Evolutionary conservation across 2,797 vertebrate species (phyloP), one percentile per base, ranked within the genome.

Genomic region (Sebastes goodei): DNA sequence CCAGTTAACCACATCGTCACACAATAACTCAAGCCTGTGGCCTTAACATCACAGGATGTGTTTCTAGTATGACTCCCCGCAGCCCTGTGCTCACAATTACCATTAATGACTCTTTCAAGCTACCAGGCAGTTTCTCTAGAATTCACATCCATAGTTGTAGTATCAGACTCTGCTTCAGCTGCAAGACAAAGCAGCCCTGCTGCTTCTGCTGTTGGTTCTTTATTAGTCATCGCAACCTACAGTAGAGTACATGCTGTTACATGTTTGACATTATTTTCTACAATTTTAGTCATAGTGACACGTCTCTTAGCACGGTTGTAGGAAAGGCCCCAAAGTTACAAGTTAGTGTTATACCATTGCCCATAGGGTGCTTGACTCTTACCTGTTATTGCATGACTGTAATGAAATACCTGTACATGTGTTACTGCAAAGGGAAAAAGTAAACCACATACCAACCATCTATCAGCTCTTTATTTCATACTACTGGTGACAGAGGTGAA

Each of bases 51-150:
- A 81, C 64, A 84, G 33, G 38, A 84, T 32, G 55, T 83, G 84
- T 82, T 86, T 84, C 76, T 80, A 76, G 33, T 38, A n/a, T 59
- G 49, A 42, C 30, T 80, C 80, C 75, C 82, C 64, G 73, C 74
- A 83, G 77, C 63, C 8, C 49, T 60, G n/a, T 69, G 61, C 76
- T 91, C 88, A 76, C 85, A 82, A 84, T 91, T 84, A 86, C 68
- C 66, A 74, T 81, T 84, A 85, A 88, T 90, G 81, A 89, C 80
- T 81, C 66, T 62, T 80, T 80, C 61, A 63, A 74, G 77, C 59
- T 46, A 80, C 63, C 69, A 23, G 78, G 74, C 81, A 55, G 46
- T 88, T 88, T 71, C 75, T 92, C 86, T 84, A 68, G 42, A n/a
- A 55, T 71, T 65, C 64, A 59, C 67, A 57, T 70, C 35, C 66